Evolutionary conservation across 2,797 vertebrate species (phyloP).

Genomic region (Chromobotia macracanthus): DNA sequence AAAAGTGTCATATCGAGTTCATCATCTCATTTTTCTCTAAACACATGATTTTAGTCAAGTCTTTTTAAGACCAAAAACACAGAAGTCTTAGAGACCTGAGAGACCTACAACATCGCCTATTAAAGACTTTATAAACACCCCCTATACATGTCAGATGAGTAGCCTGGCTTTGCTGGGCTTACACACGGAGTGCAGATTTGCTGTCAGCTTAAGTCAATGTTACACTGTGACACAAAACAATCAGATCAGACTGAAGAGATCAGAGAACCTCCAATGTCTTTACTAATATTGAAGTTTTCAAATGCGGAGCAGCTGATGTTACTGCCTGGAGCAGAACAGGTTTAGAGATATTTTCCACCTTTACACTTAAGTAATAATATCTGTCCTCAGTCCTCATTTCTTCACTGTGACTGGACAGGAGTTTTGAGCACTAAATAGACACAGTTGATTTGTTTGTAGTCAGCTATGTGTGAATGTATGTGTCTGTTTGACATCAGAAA

Average conservation of each 20-base stretch:
- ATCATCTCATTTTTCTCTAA: no score
- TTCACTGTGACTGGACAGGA: no score
- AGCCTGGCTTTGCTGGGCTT: background rate
- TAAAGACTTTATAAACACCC: no score
- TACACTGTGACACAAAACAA: background rate
- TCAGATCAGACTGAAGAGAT: background rate
- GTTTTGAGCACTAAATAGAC: background rate
- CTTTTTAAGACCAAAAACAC: no score
- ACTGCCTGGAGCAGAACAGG: background rate
- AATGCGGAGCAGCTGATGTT: background rate
- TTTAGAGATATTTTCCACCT: background rate
- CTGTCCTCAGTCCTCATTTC: background rate
- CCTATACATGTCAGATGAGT: no score
- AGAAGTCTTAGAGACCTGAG: no score
- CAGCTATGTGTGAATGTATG: background rate
- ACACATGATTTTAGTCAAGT: no score
- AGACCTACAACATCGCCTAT: no score
- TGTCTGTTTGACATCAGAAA: no score
- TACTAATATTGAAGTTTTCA: no score
- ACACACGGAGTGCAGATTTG: background rate
- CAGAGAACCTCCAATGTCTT: background rate
- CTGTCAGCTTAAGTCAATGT: background rate
- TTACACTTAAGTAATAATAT: no score
- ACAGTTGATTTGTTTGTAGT: background rate
- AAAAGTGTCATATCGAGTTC: no score